phyloP scores from a whole-genome alignment of 92 coral and sea anemone genomes.

The Palythoa caribaeorum region DNA sequence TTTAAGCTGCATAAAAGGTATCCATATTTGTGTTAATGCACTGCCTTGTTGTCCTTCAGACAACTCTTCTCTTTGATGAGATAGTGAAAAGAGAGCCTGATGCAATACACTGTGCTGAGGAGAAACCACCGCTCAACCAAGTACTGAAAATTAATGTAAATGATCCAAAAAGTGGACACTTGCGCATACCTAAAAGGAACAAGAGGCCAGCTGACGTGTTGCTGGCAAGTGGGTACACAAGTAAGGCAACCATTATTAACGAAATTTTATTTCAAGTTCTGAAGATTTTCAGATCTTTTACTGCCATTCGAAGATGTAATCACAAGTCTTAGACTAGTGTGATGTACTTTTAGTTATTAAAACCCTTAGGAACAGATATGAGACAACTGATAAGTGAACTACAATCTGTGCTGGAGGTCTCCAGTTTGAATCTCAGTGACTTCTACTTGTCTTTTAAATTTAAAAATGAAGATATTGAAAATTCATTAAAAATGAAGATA shows the following conservation, averaged over 20 bases:
- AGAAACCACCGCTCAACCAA: slow-evolving; percentile 77
- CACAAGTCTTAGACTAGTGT: too few species aligned
- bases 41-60: slow-evolving; percentile 50
- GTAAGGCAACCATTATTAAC: slow-evolving; percentile 57
- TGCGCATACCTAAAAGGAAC: slow-evolving; percentile 86
- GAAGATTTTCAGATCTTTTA: too few species aligned
- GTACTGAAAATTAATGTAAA: slow-evolving; percentile 78
- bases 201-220: slow-evolving; percentile 84
- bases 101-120: slow-evolving; percentile 77
- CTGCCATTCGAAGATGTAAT: too few species aligned
- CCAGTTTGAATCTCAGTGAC: too few species aligned
- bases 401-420: too few species aligned
- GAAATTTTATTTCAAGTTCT: too few species aligned
- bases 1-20: too few species aligned
- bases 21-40: too few species aligned
- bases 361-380: too few species aligned
- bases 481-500: too few species aligned
- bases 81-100: slow-evolving; percentile 80
- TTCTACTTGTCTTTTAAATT: background rate
- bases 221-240: slow-evolving; percentile 92
- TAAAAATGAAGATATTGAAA: background rate
- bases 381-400: too few species aligned
- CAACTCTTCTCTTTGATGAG: slow-evolving; percentile 83
- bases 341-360: too few species aligned
- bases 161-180: slow-evolving; percentile 72